These are phyloP conservation scores for Phrynocephalus guinanensis DNA, from an alignment of 2,797 vertebrate species.

Conservation along the genomic window DNA sequence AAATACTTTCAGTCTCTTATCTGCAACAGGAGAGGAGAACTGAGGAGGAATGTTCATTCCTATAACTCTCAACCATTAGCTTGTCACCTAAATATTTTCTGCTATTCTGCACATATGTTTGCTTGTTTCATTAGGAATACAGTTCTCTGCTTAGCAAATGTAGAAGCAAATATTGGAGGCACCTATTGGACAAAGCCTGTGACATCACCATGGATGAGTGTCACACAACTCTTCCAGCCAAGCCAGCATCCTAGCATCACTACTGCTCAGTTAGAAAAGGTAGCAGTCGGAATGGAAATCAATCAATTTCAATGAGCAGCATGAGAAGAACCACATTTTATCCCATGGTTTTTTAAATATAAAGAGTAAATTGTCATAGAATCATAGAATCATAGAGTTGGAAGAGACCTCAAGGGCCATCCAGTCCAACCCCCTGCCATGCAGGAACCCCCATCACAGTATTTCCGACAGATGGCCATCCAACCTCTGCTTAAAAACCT, in stretches of 20 bases:
- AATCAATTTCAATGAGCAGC: not conserved
- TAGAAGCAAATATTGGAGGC: not conserved
- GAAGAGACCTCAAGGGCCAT: no score
- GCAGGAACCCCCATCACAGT: no score
- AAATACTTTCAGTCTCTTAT: not conserved
- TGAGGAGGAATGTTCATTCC: not conserved
- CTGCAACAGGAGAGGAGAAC: not conserved
- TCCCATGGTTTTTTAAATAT: no score
- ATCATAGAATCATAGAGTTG: no score
- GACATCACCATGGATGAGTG: not conserved
- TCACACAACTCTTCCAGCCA: no score
- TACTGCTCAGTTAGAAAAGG: not conserved
- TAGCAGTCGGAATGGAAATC: not conserved
- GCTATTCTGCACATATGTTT: not conserved
- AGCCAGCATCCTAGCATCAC: not conserved
- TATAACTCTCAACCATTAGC: not conserved
- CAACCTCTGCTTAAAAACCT: no score
- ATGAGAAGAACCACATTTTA: no score
- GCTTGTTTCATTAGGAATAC: not conserved
- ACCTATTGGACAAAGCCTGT: not conserved
- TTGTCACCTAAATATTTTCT: not conserved
- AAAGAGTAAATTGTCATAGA: no score
- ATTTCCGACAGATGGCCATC: no score
- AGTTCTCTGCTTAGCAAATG: not conserved
- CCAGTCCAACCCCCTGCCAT: no score